Evolutionary conservation across 2,888 invertebrate genomes (phyloP).

Genomic region (Heteromurus nitidus): DNA sequence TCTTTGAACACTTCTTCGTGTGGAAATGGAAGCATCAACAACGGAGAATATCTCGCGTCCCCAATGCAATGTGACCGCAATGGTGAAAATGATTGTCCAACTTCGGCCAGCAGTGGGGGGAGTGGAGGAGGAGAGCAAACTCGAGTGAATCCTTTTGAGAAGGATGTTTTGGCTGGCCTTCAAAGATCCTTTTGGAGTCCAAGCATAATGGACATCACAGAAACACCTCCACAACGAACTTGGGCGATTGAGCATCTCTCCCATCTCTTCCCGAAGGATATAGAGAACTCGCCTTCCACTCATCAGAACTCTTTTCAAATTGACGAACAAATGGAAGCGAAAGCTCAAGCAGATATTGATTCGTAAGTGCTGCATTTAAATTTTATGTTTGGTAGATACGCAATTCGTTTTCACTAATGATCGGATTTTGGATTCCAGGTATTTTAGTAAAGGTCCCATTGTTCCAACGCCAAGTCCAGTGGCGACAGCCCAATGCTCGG

Average conservation of each 20-base stretch:
- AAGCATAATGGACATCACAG: constrained; percentile 29
- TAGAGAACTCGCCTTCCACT: constrained; percentile 51
- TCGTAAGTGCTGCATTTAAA: constrained; percentile 2
- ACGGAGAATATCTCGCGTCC: background rate
- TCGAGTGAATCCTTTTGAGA: constrained; percentile 54
- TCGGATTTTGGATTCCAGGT: constrained; percentile 15
- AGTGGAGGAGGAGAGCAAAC: constrained; percentile 2
- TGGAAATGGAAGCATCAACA: background rate
- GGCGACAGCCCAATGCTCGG: background rate
- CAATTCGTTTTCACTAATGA: background rate
- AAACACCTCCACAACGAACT: constrained; percentile 20
- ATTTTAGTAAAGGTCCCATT: constrained; percentile 43
- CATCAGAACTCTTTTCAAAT: constrained; percentile 51
- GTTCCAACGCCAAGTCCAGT: constrained; percentile 52
- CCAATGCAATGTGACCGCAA: background rate
- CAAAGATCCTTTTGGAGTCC: constrained; percentile 50
- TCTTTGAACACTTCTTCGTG: background rate
- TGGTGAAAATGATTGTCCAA: constrained; percentile 36
- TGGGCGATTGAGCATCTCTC: constrained; percentile 56
- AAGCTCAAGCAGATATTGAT: constrained; percentile 58
- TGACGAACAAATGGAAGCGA: constrained; percentile 46
- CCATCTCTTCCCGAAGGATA: constrained; percentile 56
- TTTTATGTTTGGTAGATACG: background rate
- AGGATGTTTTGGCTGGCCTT: constrained; percentile 43
- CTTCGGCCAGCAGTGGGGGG: no score